Evolutionary conservation across 1,140 invertebrate genomes (phyloP).

Genomic region (Pollicipes pollicipes): DNA sequence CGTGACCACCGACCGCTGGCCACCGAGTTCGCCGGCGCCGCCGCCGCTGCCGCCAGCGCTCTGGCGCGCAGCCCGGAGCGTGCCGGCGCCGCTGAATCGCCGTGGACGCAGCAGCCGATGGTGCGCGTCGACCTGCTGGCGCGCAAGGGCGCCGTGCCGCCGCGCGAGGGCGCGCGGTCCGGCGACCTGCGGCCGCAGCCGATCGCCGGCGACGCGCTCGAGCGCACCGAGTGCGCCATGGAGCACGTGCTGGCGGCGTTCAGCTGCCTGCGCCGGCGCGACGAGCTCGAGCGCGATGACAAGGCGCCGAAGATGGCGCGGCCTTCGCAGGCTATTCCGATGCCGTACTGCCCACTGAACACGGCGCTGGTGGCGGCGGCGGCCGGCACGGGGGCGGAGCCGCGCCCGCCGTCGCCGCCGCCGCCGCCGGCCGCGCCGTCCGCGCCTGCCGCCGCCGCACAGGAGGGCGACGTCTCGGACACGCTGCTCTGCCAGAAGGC

Average conservation of each 20-base stretch:
- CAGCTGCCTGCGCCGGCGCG: conserved; percentile 32
- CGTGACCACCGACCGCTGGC: background rate
- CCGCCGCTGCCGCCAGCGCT: background rate
- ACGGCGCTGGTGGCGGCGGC: background rate
- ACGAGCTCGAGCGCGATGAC: conserved; percentile 32
- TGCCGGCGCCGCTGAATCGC: background rate
- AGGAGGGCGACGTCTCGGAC: background rate
- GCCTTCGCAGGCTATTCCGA: conserved; percentile 64
- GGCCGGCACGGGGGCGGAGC: background rate
- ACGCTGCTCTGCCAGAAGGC: background rate
- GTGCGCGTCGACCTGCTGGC: background rate
- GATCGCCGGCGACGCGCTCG: conserved; percentile 37
- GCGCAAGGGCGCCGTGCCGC: conserved; percentile 5
- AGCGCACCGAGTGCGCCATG: conserved; percentile 44
- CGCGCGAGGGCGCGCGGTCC: conserved; percentile 16
- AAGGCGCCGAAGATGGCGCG: conserved; percentile 60
- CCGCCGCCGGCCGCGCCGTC: background rate
- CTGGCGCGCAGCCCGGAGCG: background rate
- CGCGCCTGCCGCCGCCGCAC: background rate
- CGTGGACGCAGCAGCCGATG: background rate
- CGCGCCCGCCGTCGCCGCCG: background rate
- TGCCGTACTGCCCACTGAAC: conserved; percentile 52
- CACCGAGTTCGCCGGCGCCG: background rate
- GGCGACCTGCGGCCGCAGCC: conserved; percentile 31
- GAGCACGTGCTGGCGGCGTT: conserved; percentile 45